Percentiles rank a stretch among this genome's conserved stretches.
Evolutionary conservation across 1,140 invertebrate genomes (phyloP).

Genomic region (Bombus waltoni): DNA sequence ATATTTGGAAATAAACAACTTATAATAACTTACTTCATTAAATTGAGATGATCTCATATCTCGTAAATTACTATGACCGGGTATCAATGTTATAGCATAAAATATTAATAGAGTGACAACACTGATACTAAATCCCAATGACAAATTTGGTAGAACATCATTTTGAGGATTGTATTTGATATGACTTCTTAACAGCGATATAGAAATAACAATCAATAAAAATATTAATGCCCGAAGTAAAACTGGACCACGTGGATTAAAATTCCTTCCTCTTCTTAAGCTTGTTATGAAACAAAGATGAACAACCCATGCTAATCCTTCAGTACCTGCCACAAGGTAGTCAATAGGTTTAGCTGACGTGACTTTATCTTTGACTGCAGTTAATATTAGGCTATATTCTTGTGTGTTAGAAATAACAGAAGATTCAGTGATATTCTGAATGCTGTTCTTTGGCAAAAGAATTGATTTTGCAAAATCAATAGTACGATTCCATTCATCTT

Average conservation of each 20-base stretch:
- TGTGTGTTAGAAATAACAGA: conserved; percentile 4
- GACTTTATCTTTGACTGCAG: conserved; percentile 62
- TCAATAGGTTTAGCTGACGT: conserved; percentile 84
- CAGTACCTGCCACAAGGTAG: conserved; percentile 87
- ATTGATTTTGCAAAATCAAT: conserved; percentile 56
- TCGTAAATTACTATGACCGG: conserved; percentile 76
- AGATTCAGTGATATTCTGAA: background rate
- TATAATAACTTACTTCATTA: conserved; percentile 81
- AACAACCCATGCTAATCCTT: conserved; percentile 89
- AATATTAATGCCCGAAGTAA: conserved; percentile 83
- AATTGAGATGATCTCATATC: conserved; percentile 75
- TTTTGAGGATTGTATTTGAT: conserved; percentile 66
- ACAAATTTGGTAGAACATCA: conserved; percentile 75
- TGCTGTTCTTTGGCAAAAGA: conserved; percentile 29
- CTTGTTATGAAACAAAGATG: conserved; percentile 90
- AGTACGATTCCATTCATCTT: conserved; percentile 54
- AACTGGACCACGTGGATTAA: conserved; percentile 88
- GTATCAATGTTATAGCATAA: conserved; percentile 86
- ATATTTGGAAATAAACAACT: conserved; percentile 49
- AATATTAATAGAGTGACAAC: conserved; percentile 78
- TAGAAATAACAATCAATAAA: conserved; percentile 74
- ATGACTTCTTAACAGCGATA: conserved; percentile 71
- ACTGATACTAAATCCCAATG: conserved; percentile 77
- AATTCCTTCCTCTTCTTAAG: conserved; percentile 84
- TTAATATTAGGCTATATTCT: conserved; percentile 25